Evolutionary conservation across 2,797 vertebrate genomes (phyloP), one percentile per base, ranked within the genome.

Genomic region (Chelidonichthys spinosus): DNA sequence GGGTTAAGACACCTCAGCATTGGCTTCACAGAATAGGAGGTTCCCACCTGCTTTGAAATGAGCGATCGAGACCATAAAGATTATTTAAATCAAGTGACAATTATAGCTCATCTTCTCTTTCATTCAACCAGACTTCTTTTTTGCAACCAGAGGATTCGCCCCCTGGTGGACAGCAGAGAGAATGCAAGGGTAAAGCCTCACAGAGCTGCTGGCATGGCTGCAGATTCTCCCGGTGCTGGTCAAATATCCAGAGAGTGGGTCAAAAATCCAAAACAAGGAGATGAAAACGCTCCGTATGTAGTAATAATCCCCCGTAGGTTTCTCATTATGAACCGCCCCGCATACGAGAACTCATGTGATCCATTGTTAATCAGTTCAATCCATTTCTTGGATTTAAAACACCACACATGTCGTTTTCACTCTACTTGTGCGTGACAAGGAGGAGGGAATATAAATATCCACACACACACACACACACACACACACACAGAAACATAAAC

Each of bases 401-500:
- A 0, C 5, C 44, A 40, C 54, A 25, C 32, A 47, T 17, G 49
- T 18, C 37, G 36, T 49, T 63, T 62, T 53, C 17, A 9, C 56
- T 42, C 43, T 17, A 5, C 5, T 37, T 25, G 53, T 56, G 74
- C 18, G 50, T 17, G 2, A 52, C 7, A 17, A 49, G 47, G 47
- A 62, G 40, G 39, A 69, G 63, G 3, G 39, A 39, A 73, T 71
- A 43, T 67, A 43, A 39, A 3, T 40, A 25, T 83, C 32, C 54
- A 10, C 9, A 72, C n/a, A n/a, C n/a, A 55, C 8, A 72, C 25
- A 42, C 50, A 11, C 76, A 67, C 33, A 25, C 25, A 25, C 25
- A 25, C 25, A 25, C 25, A 25, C 25, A 25, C 25, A 25, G 25
- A 25, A 74, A 81, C 42, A 74, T 59, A 65, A 86, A 81, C 85